Base-by-base conservation (phyloP, 2,888 invertebrate genomes). In the Dicyrtomina minuta region DNA sequence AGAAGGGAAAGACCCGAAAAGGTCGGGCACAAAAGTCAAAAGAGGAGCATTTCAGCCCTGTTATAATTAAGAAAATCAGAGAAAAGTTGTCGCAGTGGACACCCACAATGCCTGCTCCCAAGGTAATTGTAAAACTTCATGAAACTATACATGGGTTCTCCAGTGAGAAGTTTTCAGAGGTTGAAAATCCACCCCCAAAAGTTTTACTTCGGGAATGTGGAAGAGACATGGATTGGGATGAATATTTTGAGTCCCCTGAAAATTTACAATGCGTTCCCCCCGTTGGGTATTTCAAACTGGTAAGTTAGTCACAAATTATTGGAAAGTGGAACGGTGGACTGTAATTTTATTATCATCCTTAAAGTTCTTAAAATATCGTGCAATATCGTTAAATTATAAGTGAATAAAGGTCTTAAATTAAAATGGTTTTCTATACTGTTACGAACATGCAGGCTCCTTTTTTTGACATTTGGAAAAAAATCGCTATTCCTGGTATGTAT, bases 371-470 rank as follows among this genome's bases (percentile, higher is more conserved):
- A n/a, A 4, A 13, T 46, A 46, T 46, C 12, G 10, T 8, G 43
- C 46, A 46, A 46, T 46, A 46, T 46, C 12, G n/a, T n/a, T n/a
- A n/a, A n/a, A n/a, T n/a, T n/a, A n/a, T n/a, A n/a, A n/a, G n/a
- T n/a, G n/a, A n/a, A n/a, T 46, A 46, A 12, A n/a, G 46, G 17
- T 4, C 4, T 6, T 12, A n/a, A 12, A n/a, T 6, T 6, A 46
- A 6, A 12, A 46, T 46, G 5, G 46, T 15, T 46, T 46, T 46
- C 12, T 46, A n/a, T n/a, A n/a, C n/a, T n/a, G n/a, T n/a, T 46
- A 6, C n/a, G 46, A 15, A 46, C 46, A 10, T 51, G 13, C 20
- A 75, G 72, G 74, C 73, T 26, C 73, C 76, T 0, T 58, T 74
- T 2, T 22, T 69, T 13, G 10, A 58, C 0, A 27, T 56, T 15